A percentile compares a stretch with the other conserved stretches of the same genome.
These are phyloP conservation scores for Anisognathus igniventris DNA, from an alignment of 2,797 vertebrate genomes.

Conservation along the genomic window DNA sequence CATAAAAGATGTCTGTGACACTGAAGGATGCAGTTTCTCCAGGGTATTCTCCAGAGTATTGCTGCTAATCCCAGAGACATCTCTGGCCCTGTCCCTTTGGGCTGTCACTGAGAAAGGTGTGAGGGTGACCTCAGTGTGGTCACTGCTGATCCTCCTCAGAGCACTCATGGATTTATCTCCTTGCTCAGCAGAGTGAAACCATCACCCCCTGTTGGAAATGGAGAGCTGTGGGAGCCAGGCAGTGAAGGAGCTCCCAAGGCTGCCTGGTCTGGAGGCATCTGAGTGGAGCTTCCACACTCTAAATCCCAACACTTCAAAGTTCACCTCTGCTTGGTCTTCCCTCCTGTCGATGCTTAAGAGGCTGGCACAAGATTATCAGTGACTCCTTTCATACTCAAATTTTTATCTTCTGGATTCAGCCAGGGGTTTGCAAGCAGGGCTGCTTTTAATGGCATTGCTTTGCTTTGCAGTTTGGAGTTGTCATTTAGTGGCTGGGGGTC, in stretches of 20 bases:
- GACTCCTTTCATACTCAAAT: not conserved
- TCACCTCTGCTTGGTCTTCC: not conserved
- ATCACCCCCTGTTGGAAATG: not conserved
- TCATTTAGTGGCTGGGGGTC: not conserved
- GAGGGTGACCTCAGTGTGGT: not conserved
- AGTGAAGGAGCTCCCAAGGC: not conserved
- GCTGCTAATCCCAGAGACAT: not conserved
- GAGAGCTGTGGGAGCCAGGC: not conserved
- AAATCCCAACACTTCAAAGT: not conserved
- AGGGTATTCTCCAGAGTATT: not conserved
- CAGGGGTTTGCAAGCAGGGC: not conserved
- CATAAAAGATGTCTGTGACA: no score
- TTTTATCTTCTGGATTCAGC: not conserved
- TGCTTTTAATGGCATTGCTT: not conserved
- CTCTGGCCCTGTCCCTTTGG: not conserved
- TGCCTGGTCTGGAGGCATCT: not conserved
- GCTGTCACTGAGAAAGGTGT: not conserved
- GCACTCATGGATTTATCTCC: not conserved
- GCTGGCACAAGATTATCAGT: not conserved
- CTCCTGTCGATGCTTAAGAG: rapidly evolving
- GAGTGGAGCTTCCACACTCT: not conserved
- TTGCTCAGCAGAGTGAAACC: not conserved
- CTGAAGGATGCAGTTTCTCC: not conserved
- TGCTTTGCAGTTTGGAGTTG: not conserved
- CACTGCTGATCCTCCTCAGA: not conserved